These are phyloP conservation scores for Sarcophilus harrisii DNA, from an alignment of 2,797 vertebrate genomes.

Conservation along the genomic window DNA sequence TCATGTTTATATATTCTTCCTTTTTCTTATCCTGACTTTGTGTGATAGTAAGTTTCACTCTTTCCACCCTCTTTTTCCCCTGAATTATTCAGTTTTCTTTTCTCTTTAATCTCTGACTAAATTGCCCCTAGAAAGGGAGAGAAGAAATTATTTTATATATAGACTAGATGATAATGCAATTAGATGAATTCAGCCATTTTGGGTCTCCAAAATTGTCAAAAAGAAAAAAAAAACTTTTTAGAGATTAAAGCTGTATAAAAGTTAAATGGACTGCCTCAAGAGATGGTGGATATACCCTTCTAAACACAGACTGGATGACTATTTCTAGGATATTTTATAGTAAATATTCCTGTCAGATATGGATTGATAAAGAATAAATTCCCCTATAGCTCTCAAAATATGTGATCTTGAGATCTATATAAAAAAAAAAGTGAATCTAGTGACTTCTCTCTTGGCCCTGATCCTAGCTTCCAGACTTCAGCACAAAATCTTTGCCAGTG, in stretches of 20 bases:
- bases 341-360: background rate
- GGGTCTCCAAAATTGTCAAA: background rate
- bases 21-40: too few species aligned
- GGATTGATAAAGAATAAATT: background rate
- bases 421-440: background rate
- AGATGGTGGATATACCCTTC: background rate
- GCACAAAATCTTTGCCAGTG: background rate
- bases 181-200: too few species aligned
- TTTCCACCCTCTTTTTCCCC: too few species aligned
- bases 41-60: too few species aligned
- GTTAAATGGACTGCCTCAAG: background rate
- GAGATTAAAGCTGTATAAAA: background rate
- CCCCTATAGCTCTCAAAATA: background rate
- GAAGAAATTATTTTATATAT: background rate
- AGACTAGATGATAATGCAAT: background rate
- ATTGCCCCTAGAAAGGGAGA: too few species aligned
- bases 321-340: background rate
- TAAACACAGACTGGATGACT: background rate
- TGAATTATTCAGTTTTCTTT: too few species aligned
- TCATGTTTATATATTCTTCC: too few species aligned
- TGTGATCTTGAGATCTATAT: background rate
- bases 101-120: too few species aligned
- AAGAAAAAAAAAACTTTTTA: background rate
- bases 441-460: background rate
- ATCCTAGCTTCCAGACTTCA: background rate